Percentiles rank a stretch among this genome's conserved stretches.
Evolutionary conservation across 2,113 vertebrate species (phyloP).

Genomic region (Accipiter virgatus): DNA sequence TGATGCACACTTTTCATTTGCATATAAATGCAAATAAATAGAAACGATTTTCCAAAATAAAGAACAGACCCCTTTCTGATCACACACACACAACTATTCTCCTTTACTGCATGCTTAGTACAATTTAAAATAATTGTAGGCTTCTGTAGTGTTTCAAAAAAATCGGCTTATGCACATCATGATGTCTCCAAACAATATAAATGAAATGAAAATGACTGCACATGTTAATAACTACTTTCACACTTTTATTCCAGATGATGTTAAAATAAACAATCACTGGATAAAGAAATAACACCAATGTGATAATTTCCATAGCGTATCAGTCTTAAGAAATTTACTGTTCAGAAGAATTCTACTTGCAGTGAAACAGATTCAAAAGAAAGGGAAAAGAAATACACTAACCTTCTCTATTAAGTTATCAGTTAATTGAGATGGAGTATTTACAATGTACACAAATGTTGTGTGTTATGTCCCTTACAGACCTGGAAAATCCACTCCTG

Average conservation of each 20-base stretch:
- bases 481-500: neutral
- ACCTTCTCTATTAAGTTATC: neutral
- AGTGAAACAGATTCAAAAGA: neutral
- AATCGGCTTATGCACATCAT: neutral
- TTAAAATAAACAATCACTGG: neutral
- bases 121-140: neutral
- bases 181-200: neutral
- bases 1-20: neutral
- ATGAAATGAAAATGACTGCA: neutral
- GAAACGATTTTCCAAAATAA: neutral
- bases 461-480: neutral
- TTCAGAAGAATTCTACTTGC: neutral
- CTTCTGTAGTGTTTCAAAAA: neutral
- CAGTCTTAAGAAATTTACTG: neutral
- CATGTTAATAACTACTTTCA: neutral
- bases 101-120: neutral
- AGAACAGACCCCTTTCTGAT: neutral
- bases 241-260: neutral
- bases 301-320: neutral
- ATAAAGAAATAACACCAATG: neutral
- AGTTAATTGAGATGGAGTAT: neutral
- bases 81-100: neutral
- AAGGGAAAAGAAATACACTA: neutral
- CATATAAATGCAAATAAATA: neutral
- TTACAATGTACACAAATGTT: neutral